Evolutionary conservation across 2,113 vertebrate genomes (phyloP).

Genomic region (Proteles cristata): DNA sequence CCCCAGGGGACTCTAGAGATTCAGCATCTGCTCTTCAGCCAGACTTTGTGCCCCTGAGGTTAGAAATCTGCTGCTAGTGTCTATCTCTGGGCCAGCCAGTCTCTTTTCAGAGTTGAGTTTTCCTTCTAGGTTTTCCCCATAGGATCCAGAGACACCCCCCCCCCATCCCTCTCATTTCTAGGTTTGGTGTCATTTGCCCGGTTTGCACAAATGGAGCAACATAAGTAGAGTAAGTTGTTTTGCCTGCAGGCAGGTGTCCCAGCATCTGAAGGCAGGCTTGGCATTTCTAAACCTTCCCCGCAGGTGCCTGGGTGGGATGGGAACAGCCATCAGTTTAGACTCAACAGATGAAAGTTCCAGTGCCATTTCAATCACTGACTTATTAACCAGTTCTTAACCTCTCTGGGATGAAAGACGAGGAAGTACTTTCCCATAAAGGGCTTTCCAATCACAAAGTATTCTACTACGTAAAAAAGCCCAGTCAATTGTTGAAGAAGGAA

Average conservation of each 20-base stretch:
- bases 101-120: neutral
- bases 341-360: neutral
- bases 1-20: neutral
- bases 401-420: neutral
- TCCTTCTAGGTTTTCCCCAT: neutral
- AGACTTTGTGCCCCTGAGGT: neutral
- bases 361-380: neutral
- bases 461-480: neutral
- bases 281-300: neutral
- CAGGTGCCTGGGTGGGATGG: neutral
- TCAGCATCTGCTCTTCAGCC: neutral
- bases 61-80: neutral
- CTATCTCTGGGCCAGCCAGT: neutral
- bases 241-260: too few species aligned
- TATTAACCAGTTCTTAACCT: neutral
- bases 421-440: neutral
- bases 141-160: neutral
- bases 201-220: neutral
- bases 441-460: neutral
- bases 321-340: neutral
- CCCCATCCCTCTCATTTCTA: neutral
- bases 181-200: constrained; percentile 16
- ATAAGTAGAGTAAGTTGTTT: neutral
- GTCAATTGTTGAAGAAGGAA: neutral
- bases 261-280: neutral